Conservation (phyloP, 1,140 invertebrate genomes). For the Pollicipes pollicipes region DNA sequence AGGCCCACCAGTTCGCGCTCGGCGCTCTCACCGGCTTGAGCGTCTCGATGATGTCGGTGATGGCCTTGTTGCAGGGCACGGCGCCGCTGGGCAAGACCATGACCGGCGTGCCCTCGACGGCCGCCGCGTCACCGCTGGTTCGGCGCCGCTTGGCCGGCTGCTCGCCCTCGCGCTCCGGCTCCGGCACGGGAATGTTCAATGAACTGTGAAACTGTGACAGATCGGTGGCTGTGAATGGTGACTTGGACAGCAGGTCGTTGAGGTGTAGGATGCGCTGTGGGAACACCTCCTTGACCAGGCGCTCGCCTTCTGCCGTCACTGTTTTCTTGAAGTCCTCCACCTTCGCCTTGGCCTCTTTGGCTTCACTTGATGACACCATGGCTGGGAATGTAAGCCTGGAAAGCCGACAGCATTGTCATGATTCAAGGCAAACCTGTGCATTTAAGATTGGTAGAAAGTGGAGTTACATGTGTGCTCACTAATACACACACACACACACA, state of each 20-base stretch:
- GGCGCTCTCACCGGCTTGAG: slow-evolving; percentile 55
- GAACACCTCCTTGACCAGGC: slow-evolving; percentile 64
- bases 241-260: slow-evolving; percentile 60
- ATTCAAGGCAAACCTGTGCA: too few relatives aligned
- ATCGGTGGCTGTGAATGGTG: slow-evolving; percentile 53
- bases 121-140: not conserved
- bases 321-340: not conserved
- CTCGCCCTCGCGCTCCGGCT: slow-evolving; percentile 31
- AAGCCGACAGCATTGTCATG: too few relatives aligned
- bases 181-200: slow-evolving; percentile 70
- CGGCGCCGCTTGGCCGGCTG: not conserved
- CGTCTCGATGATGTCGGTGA: slow-evolving; percentile 67
- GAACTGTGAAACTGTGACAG: slow-evolving; percentile 55
- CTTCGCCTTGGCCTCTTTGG: not conserved
- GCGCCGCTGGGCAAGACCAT: slow-evolving; percentile 55
- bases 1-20: not conserved
- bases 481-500: too few relatives aligned
- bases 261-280: slow-evolving; percentile 76
- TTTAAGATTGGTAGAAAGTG: too few relatives aligned
- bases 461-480: too few relatives aligned
- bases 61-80: slow-evolving; percentile 63
- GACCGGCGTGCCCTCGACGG: not conserved
- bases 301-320: slow-evolving; percentile 41
- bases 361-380: not conserved
- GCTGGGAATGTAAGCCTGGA: too few relatives aligned